Evolutionary conservation across 2,888 invertebrate genomes (phyloP).

Genomic region (Drosophila multiciliata): DNA sequence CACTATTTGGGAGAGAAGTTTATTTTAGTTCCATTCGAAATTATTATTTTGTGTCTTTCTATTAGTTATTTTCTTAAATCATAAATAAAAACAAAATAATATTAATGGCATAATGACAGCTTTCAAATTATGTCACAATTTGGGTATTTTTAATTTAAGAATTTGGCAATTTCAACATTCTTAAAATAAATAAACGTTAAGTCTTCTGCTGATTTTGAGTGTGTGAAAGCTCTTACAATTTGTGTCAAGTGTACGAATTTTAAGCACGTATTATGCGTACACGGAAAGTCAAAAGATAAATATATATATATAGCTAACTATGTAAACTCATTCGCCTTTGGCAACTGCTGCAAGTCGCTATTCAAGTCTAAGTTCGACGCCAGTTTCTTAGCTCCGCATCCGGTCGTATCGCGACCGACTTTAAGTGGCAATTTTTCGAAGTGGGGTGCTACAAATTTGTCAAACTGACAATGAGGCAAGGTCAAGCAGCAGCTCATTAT

Average conservation of each 20-base stretch:
- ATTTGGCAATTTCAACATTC: not conserved
- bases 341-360: conserved; percentile 11
- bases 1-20: not conserved
- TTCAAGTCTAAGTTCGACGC: conserved; percentile 36
- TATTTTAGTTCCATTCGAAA: not conserved
- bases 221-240: not conserved
- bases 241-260: conserved; percentile 7
- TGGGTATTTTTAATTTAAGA: not conserved
- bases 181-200: not conserved
- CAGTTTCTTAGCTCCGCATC: conserved; percentile 50
- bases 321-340: conserved; percentile 48
- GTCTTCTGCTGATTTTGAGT: not conserved
- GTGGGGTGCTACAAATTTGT: conserved; percentile 75
- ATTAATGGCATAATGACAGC: not conserved
- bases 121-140: not conserved
- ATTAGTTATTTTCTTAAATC: not conserved
- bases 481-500: conserved; percentile 53
- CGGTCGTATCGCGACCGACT: conserved; percentile 65
- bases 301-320: conserved; percentile 28
- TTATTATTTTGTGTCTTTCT: not conserved
- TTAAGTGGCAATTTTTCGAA: conserved; percentile 69
- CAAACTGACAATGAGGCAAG: conserved; percentile 76
- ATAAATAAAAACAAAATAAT: not conserved
- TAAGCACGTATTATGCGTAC: conserved; percentile 2
- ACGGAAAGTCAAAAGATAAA: conserved; percentile 49